Base-by-base conservation (phyloP, 2,113 vertebrate genomes). In the Stigmatopora nigra region DNA sequence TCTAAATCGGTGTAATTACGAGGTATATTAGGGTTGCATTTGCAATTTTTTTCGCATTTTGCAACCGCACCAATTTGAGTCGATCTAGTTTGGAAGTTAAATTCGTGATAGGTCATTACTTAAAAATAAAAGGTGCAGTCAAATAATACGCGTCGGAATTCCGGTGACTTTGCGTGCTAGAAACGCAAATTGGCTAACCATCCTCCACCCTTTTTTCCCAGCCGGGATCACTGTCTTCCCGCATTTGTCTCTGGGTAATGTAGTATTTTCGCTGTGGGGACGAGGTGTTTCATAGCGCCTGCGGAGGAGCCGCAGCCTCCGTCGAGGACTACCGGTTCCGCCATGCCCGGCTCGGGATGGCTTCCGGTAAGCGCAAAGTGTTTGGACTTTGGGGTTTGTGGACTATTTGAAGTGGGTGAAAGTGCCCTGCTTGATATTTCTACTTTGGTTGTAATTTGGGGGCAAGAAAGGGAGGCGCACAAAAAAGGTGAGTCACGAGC, bases 301-400 rank as follows among this genome's bases (percentile, higher is more conserved):
- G 47, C 69, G 20, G 69, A 52, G 61, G 61, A 31, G 62, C 64
- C 55, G 69, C 84, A 57, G 71, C 64, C 6, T 71, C 71, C 55
- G 7, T 11, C 8, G 53, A 66, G 74, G 84, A 91, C 90, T 90
- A 90, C 90, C 84, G 79, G 60, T 73, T 89, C 90, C 90, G 71
- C 72, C 72, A 84, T 83, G 79, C 82, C 14, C 41, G 17, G 72
- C 69, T 63, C 36, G 19, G 65, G 68, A 65, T 72, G 75, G 70
- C 83, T 91, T 90, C 88, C 88, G 89, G 88, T 84, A 71, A 74
- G 63, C 80, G 72, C 71, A 73, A 77, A 80, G 85, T 87, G 88
- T 87, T 89, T 88, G 85, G 86, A 86, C 73, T 51, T 64, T 48
- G 61, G 47, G 46, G 47, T 49, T 31, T 19, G 13, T 73, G 72